Percentiles rank a stretch among this genome's conserved stretches.
Conservation (phyloP, 2,113 vertebrate genomes). For the Phoenicopterus ruber region DNA sequence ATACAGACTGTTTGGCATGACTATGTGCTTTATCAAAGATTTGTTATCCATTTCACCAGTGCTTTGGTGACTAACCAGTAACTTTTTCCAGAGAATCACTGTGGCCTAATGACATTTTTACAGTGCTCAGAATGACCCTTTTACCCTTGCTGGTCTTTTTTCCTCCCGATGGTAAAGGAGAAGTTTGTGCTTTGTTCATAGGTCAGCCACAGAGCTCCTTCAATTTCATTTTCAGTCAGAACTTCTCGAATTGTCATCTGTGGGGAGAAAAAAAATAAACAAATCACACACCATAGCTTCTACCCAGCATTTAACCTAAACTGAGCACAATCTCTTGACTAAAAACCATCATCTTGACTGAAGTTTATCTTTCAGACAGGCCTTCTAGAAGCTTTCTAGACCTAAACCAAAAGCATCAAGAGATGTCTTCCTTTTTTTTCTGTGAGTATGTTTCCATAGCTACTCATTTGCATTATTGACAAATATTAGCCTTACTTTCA, state of each 20-base stretch:
- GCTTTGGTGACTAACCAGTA: not conserved
- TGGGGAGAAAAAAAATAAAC: not conserved
- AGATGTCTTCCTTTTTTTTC: not conserved
- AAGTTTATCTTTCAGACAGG: not conserved
- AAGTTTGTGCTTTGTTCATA: constrained; percentile 72
- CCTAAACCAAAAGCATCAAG: not conserved
- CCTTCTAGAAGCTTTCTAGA: not conserved
- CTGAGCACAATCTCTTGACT: not conserved
- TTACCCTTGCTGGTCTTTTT: constrained; percentile 73
- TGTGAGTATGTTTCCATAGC: not conserved
- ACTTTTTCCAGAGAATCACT: not conserved
- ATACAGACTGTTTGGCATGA: not conserved
- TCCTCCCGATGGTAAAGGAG: constrained; percentile 72
- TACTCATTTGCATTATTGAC: not conserved
- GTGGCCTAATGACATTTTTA: not conserved
- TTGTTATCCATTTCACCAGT: not conserved
- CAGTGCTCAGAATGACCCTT: not conserved
- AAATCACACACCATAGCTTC: not conserved
- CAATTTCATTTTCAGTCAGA: constrained; percentile 71
- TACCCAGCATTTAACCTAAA: not conserved
- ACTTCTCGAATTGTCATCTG: constrained; percentile 46
- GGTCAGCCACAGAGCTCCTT: constrained; percentile 72
- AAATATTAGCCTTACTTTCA: not conserved
- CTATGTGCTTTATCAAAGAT: not conserved
- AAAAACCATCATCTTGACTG: not conserved